These are phyloP conservation scores for Tenualosa ilisha DNA, from an alignment of 2,797 vertebrate genomes.

Conservation along the genomic window DNA sequence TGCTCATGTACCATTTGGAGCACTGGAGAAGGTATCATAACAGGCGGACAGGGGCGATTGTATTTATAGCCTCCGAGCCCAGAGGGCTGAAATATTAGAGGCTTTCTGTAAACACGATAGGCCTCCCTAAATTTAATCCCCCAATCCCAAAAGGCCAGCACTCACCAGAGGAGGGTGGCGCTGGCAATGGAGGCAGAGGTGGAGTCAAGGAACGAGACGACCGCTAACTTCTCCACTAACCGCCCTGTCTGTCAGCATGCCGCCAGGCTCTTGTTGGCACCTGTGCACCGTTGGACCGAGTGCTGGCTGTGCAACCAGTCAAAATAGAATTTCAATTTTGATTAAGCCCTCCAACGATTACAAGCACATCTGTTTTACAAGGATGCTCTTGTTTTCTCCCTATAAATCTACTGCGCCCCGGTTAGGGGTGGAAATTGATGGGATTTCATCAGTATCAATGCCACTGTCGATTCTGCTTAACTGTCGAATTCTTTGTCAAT, in stretches of 20 bases:
- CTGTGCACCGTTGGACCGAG: no score
- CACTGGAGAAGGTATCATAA: constrained; percentile 85
- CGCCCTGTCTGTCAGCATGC: not conserved
- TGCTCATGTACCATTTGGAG: constrained; percentile 80
- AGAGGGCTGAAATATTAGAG: constrained; percentile 87
- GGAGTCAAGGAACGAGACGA: not conserved
- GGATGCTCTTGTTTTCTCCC: no score
- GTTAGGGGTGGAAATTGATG: no score
- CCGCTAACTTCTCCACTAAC: not conserved
- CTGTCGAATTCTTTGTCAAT: no score
- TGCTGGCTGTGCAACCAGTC: no score
- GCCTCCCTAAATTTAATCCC: constrained; percentile 81
- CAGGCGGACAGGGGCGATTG: constrained; percentile 58
- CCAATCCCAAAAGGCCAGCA: constrained; percentile 74
- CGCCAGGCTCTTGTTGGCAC: not conserved
- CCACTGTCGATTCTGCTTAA: no score
- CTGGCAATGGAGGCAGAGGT: not conserved
- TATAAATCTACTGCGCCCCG: no score
- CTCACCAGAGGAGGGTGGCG: constrained; percentile 52
- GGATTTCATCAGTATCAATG: no score
- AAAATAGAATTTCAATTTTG: no score
- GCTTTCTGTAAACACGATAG: constrained; percentile 80
- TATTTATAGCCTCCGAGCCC: constrained; percentile 88
- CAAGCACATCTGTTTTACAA: no score
- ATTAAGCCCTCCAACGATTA: no score